phyloP scores from a whole-genome alignment of 2,888 invertebrate genomes.

The Unio pictorum region DNA sequence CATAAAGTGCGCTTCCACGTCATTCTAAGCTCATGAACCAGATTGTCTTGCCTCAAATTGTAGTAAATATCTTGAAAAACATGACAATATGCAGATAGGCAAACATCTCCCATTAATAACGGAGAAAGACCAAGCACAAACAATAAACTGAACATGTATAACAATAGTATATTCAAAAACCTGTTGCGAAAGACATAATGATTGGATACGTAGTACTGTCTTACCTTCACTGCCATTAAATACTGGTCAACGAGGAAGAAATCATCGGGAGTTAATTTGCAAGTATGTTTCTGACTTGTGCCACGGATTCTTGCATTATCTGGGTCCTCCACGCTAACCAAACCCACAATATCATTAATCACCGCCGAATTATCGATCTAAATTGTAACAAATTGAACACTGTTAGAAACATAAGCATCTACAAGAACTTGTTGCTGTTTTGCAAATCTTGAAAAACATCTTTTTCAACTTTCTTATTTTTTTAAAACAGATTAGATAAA shows the following conservation, averaged over 20 bases:
- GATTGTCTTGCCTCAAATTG: too few species aligned
- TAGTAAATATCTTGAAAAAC: too few species aligned
- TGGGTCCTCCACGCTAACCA: conserved; percentile 40
- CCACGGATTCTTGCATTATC: conserved; percentile 31
- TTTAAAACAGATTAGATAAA: too few species aligned
- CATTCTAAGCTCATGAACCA: too few species aligned
- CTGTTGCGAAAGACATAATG: background rate
- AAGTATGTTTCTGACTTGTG: conserved; percentile 35
- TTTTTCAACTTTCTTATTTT: too few species aligned
- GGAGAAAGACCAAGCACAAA: too few species aligned
- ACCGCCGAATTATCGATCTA: conserved; percentile 37
- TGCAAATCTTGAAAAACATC: background rate
- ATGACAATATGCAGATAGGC: too few species aligned
- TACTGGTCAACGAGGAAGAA: conserved; percentile 4
- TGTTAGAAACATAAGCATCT: background rate
- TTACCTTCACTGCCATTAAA: conserved; percentile 7
- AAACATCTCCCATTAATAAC: too few species aligned
- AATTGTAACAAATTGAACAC: background rate
- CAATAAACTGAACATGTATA: too few species aligned
- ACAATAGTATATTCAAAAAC: background rate
- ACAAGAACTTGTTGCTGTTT: background rate
- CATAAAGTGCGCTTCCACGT: too few species aligned
- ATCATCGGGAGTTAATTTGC: conserved; percentile 15
- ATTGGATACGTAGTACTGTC: background rate
- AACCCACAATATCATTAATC: conserved; percentile 32